phyloP scores from a whole-genome alignment of 2,113 vertebrate genomes.

The Zeus faber region DNA sequence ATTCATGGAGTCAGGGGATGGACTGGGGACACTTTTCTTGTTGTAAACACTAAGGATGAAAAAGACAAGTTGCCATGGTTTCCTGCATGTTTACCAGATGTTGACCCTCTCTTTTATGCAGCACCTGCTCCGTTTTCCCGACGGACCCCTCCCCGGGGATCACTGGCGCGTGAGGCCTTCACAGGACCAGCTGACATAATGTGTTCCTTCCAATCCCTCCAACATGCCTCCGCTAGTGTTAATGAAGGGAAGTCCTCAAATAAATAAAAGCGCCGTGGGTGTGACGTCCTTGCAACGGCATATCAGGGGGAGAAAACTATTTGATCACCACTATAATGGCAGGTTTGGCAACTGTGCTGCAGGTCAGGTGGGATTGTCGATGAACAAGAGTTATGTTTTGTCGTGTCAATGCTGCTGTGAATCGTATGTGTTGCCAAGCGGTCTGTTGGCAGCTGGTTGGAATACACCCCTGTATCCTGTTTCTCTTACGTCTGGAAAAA shows the following conservation, averaged over 20 bases:
- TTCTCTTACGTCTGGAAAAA: neutral
- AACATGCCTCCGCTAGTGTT: too few species aligned
- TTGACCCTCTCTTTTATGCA: constrained; percentile 15
- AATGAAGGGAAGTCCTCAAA: too few species aligned
- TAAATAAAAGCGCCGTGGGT: too few species aligned
- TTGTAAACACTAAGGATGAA: constrained; percentile 23
- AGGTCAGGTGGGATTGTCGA: neutral
- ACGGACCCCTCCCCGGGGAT: constrained; percentile 20
- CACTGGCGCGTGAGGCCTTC: neutral
- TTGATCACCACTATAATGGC: too few species aligned
- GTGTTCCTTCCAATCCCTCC: too few species aligned
- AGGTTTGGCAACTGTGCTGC: neutral
- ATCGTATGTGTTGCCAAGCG: neutral
- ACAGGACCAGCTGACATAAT: too few species aligned
- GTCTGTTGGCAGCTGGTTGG: neutral
- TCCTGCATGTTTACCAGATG: constrained; percentile 30
- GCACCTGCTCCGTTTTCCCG: constrained; percentile 25
- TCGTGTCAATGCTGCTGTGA: neutral
- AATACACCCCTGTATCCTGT: neutral
- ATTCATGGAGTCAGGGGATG: constrained; percentile 34
- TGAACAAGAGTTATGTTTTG: neutral
- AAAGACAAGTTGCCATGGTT: constrained; percentile 40
- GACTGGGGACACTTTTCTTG: constrained; percentile 26
- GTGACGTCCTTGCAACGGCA: too few species aligned
- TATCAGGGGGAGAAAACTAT: too few species aligned